phyloP scores from a whole-genome alignment of 2,888 invertebrate genomes.

The Tipula unca region DNA sequence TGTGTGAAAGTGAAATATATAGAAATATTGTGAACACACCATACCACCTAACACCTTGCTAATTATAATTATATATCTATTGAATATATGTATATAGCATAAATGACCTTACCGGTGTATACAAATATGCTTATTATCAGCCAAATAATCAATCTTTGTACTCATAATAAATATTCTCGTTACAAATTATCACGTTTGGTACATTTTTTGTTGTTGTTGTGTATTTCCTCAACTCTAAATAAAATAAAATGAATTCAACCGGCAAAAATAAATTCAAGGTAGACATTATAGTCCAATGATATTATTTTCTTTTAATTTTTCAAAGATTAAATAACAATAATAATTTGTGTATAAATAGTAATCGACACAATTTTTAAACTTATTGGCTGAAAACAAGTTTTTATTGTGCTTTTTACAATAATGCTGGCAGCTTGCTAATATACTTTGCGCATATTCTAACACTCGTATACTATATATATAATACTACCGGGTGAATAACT shows the following conservation, averaged over 20 bases:
- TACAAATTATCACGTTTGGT: background rate
- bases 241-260: background rate
- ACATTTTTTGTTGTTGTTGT: background rate
- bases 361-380: background rate
- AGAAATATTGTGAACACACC: background rate
- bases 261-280: background rate
- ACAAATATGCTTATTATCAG: background rate
- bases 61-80: background rate
- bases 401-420: background rate
- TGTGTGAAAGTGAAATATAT: background rate
- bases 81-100: too few species aligned
- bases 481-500: background rate
- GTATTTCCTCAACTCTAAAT: conserved; percentile 8
- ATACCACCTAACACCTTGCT: background rate
- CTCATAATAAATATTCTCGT: background rate
- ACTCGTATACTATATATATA: background rate
- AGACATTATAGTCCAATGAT: background rate
- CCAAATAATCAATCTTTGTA: background rate
- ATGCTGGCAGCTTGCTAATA: background rate
- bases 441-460: background rate
- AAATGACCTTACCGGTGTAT: background rate
- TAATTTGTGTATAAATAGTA: background rate
- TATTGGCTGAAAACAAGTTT: background rate
- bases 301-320: background rate
- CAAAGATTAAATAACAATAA: background rate